These are phyloP conservation scores for Dipodomys ordii DNA, from an alignment of 2,113 vertebrate genomes.

Conservation along the genomic window DNA sequence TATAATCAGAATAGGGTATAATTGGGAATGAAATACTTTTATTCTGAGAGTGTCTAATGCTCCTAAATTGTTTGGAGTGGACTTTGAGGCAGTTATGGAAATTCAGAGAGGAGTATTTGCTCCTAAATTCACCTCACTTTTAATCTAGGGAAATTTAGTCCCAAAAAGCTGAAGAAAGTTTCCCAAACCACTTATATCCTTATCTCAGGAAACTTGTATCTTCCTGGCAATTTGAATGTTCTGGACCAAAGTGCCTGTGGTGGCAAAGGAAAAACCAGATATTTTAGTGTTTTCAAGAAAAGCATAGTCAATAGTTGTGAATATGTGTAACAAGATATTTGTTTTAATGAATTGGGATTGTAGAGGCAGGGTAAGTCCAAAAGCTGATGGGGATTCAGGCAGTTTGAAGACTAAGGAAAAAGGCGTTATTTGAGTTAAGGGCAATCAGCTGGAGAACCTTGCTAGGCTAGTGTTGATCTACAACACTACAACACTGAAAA, in stretches of 20 bases:
- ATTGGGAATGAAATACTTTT: slow-evolving; percentile 1
- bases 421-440: neutral
- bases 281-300: neutral
- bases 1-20: neutral
- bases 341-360: neutral
- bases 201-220: neutral
- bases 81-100: neutral
- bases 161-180: neutral
- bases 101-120: slow-evolving; percentile 3
- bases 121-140: neutral
- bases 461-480: neutral
- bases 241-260: neutral
- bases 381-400: neutral
- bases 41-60: neutral
- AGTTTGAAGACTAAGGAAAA: neutral
- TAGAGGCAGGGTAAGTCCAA: neutral
- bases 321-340: neutral
- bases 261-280: neutral
- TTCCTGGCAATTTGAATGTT: neutral
- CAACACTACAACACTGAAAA: neutral
- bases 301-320: neutral
- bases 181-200: neutral
- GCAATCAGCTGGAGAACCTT: neutral
- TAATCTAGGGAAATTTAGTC: neutral
- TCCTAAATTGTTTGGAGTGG: neutral